Conservation (phyloP, 2,113 vertebrate genomes). For the Serilophus lunatus region DNA sequence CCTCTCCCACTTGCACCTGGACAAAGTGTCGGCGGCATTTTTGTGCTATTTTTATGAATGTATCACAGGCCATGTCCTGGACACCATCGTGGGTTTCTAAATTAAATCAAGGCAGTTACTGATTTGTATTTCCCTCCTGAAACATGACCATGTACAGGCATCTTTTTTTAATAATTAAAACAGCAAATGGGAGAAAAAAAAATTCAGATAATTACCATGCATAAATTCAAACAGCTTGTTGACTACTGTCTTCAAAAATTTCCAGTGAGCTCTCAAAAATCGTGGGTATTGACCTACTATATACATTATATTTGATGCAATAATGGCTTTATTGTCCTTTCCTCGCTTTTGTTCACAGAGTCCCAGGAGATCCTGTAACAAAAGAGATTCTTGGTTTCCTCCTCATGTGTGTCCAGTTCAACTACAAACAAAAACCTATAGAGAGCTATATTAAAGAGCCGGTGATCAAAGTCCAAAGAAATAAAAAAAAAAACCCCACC, state of each 20-base stretch:
- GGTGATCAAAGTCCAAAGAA: not conserved
- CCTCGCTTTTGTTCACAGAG: constrained; percentile 98
- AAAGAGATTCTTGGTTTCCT: not conserved
- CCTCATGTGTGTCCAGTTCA: not conserved
- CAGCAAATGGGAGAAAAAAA: not conserved
- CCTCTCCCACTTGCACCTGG: constrained; percentile 98
- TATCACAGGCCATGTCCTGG: constrained; percentile 99
- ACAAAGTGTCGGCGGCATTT: constrained; percentile 99
- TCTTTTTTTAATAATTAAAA: not conserved
- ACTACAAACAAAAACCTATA: not conserved
- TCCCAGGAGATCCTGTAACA: constrained; percentile 90
- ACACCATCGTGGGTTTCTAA: constrained; percentile 97
- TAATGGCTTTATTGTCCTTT: constrained; percentile 99
- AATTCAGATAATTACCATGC: constrained; percentile 86
- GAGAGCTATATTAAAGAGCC: not conserved
- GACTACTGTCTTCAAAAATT: constrained; percentile 98
- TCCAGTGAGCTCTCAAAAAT: constrained; percentile 97
- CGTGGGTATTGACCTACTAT: constrained; percentile 98
- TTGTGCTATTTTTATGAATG: constrained; percentile 98
- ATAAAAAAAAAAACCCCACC: not conserved
- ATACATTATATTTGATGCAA: constrained; percentile 99
- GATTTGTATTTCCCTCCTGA: not conserved
- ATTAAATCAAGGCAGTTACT: constrained; percentile 4
- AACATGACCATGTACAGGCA: fast-evolving
- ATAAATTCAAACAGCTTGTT: constrained; percentile 99